Evolutionary conservation across 2,888 invertebrate genomes (phyloP).

Genomic region (Pecten maximus): DNA sequence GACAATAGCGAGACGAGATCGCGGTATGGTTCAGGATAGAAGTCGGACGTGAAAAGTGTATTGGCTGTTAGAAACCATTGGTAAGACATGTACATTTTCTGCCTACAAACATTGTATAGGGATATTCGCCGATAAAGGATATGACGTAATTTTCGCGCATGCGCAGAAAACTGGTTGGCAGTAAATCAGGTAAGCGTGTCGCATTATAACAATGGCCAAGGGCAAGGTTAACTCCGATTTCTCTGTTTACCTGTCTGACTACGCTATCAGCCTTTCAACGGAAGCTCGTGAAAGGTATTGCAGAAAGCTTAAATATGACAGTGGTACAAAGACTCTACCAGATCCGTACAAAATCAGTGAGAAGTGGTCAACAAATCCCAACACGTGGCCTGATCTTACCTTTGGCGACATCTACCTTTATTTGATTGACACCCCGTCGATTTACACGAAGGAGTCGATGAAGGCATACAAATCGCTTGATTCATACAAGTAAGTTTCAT

Average conservation of each 20-base stretch:
- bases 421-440: slow-evolving; percentile 36
- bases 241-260: neutral
- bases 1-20: neutral
- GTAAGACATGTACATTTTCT: no score
- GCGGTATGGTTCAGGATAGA: neutral
- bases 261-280: neutral
- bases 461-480: slow-evolving; percentile 39
- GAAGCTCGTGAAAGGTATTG: neutral
- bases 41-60: no score
- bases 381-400: neutral
- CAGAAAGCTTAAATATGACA: neutral
- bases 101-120: no score
- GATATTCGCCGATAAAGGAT: no score
- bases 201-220: no score
- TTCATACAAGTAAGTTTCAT: slow-evolving; percentile 36
- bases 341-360: slow-evolving; percentile 17
- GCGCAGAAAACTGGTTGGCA: slow-evolving; percentile 35
- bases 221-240: neutral
- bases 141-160: no score
- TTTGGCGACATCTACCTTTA: slow-evolving; percentile 36
- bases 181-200: neutral
- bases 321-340: neutral
- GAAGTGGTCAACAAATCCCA: neutral
- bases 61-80: no score
- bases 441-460: slow-evolving; percentile 33